phyloP scores from a whole-genome alignment of 2,888 invertebrate genomes.

The Pogonocherus hispidulus region DNA sequence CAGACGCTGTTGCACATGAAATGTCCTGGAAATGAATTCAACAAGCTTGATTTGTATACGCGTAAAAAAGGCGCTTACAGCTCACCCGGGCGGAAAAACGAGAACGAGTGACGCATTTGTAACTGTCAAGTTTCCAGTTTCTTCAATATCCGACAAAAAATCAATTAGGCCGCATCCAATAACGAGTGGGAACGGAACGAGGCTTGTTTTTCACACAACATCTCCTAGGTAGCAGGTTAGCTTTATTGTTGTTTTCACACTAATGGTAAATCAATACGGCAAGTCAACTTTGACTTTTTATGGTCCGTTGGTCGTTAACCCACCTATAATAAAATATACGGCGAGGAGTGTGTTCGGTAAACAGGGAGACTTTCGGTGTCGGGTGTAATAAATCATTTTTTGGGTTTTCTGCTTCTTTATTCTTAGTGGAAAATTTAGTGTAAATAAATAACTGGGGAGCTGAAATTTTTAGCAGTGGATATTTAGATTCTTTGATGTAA shows the following conservation, averaged over 20 bases:
- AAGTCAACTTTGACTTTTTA: slow-evolving; percentile 60
- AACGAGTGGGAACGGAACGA: slow-evolving; percentile 19
- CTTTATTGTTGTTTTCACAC: slow-evolving; percentile 55
- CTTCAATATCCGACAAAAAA: slow-evolving; percentile 28
- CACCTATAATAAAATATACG: slow-evolving; percentile 41
- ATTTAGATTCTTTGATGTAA: no score
- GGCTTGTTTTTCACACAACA: slow-evolving; percentile 12
- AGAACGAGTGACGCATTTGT: slow-evolving; percentile 12
- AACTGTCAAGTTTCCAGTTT: slow-evolving; percentile 20
- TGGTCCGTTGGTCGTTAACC: slow-evolving; percentile 53
- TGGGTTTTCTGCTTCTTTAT: background rate
- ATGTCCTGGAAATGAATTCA: background rate
- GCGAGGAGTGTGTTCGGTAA: background rate
- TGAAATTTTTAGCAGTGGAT: no score
- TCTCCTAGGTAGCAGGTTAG: slow-evolving; percentile 22
- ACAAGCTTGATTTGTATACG: slow-evolving; percentile 3
- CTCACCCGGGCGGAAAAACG: background rate
- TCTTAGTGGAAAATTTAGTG: slow-evolving; percentile 5
- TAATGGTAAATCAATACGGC: slow-evolving; percentile 62
- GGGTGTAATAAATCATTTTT: background rate
- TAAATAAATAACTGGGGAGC: background rate
- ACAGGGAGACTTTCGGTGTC: slow-evolving; percentile 1
- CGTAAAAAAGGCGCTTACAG: slow-evolving; percentile 1
- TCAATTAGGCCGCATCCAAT: slow-evolving; percentile 28
- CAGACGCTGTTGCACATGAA: background rate